These are phyloP conservation scores for Meteorus sp. DNA, from an alignment of 1,140 invertebrate species.

Conservation along the genomic window DNA sequence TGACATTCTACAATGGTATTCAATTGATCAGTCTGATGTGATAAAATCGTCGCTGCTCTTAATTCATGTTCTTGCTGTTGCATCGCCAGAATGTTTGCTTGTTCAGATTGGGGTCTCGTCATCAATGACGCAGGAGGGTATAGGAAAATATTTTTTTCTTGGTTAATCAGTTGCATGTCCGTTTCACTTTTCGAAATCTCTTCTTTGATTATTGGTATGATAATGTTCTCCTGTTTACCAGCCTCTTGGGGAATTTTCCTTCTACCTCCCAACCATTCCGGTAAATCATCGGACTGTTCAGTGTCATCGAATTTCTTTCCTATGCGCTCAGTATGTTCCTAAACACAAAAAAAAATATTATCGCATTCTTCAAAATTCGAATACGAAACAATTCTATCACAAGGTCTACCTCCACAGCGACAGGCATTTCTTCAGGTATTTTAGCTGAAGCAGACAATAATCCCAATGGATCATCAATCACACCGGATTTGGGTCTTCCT, in stretches of 20 bases:
- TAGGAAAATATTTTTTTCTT: neutral
- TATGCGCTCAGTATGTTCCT: neutral
- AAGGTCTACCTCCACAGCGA: neutral
- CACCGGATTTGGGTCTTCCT: slow-evolving; percentile 35
- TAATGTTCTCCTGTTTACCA: slow-evolving; percentile 23
- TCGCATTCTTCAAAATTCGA: slow-evolving; percentile 10
- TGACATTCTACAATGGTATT: slow-evolving; percentile 39
- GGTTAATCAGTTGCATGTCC: neutral
- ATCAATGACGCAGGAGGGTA: neutral
- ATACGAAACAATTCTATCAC: slow-evolving; percentile 21
- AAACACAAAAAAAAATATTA: slow-evolving; percentile 8
- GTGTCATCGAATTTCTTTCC: neutral
- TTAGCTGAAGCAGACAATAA: slow-evolving; percentile 32
- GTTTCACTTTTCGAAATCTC: neutral
- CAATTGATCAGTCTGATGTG: slow-evolving; percentile 46
- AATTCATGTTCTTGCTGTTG: slow-evolving; percentile 48
- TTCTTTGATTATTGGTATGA: slow-evolving; percentile 16
- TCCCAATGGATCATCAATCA: slow-evolving; percentile 44
- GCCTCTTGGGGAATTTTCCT: slow-evolving; percentile 32
- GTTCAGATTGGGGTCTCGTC: slow-evolving; percentile 49
- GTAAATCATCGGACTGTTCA: slow-evolving; percentile 39
- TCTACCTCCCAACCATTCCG: slow-evolving; percentile 48
- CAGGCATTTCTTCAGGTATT: slow-evolving; percentile 15
- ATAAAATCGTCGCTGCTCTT: slow-evolving; percentile 39
- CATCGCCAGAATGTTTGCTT: slow-evolving; percentile 42